Evolutionary conservation across 2,888 invertebrate species (phyloP).

Genomic region (Apamea epomidion): DNA sequence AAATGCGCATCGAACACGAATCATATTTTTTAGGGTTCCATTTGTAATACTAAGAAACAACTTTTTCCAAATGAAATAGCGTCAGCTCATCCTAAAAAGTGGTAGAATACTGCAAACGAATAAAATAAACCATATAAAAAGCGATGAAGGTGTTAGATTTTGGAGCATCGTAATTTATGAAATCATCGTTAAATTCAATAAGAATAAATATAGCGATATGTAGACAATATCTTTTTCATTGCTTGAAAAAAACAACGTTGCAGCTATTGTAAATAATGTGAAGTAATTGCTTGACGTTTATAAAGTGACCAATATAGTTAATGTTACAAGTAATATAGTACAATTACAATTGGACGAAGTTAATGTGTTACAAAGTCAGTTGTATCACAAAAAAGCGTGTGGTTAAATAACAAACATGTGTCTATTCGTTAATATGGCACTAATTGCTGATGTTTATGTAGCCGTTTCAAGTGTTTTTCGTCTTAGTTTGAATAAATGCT

Average conservation of each 20-base stretch:
- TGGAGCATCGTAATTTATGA: background rate
- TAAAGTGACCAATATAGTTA: background rate
- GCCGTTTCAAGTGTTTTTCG: conserved; percentile 28
- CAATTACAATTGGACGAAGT: conserved; percentile 21
- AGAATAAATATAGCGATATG: background rate
- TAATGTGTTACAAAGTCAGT: conserved; percentile 38
- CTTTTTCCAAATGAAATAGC: too few relatives aligned
- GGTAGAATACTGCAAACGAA: background rate
- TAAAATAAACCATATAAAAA: background rate
- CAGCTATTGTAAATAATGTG: background rate
- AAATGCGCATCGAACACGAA: conserved; percentile 44
- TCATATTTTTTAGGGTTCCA: conserved; percentile 18
- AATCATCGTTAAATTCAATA: background rate
- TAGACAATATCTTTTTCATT: background rate
- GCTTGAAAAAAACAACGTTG: conserved; percentile 3
- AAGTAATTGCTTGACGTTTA: conserved; percentile 11
- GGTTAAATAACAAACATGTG: conserved; percentile 39
- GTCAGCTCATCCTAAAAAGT: background rate
- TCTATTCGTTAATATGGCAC: conserved; percentile 33
- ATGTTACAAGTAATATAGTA: conserved; percentile 9
- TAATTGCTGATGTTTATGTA: conserved; percentile 46
- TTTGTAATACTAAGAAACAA: background rate
- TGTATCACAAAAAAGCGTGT: conserved; percentile 30
- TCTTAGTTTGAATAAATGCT: conserved; percentile 29
- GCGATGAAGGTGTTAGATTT: background rate